A percentile compares a stretch with the other conserved stretches of the same genome.
These are phyloP conservation scores for Rhynchophorus ferrugineus DNA, from an alignment of 1,140 invertebrate genomes.

Conservation along the genomic window DNA sequence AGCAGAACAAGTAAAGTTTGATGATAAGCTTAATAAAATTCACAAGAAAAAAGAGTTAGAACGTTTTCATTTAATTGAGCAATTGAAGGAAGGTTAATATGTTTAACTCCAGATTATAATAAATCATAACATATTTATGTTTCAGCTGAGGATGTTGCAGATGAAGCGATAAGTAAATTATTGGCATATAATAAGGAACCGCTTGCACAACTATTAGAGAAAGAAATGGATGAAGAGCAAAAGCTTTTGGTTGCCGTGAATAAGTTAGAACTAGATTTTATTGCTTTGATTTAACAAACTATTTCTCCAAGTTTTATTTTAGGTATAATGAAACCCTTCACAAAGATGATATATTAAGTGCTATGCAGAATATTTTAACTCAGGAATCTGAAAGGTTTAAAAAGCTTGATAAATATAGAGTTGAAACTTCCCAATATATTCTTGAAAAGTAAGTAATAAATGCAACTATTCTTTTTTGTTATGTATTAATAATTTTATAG, in stretches of 20 bases:
- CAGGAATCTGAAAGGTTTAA: conserved; percentile 46
- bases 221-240: conserved; percentile 57
- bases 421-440: conserved; percentile 33
- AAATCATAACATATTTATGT: background rate
- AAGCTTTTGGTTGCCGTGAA: conserved; percentile 30
- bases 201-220: conserved; percentile 52
- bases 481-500: conserved; percentile 33
- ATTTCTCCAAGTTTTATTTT: background rate
- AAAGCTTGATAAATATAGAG: conserved; percentile 30
- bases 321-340: conserved; percentile 31
- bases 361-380: conserved; percentile 58
- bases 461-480: background rate
- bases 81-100: conserved; percentile 43
- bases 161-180: conserved; percentile 57
- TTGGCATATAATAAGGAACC: conserved; percentile 50
- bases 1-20: conserved; percentile 54
- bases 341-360: conserved; percentile 49
- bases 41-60: conserved; percentile 57
- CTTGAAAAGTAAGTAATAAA: conserved; percentile 33
- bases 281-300: background rate
- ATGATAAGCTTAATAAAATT: conserved; percentile 56
- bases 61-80: conserved; percentile 50
- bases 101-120: background rate
- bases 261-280: conserved; percentile 7
- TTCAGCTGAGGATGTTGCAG: conserved; percentile 55